phyloP scores from a whole-genome alignment of 2,797 vertebrate genomes.

The Ataeniobius toweri region DNA sequence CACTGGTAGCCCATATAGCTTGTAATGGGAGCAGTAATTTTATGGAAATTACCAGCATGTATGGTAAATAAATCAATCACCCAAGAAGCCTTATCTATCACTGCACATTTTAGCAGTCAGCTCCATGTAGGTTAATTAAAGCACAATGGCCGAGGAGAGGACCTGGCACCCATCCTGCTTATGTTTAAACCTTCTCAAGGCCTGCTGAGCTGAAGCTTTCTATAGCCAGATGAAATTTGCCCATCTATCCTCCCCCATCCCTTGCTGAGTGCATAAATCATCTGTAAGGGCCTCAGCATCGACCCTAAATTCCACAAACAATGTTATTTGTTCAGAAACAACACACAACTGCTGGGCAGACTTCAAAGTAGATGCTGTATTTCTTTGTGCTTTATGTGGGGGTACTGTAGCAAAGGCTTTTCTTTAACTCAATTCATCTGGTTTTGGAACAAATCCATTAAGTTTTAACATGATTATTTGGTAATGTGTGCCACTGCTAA shows the following conservation, averaged over 20 bases:
- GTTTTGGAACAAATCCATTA: slow-evolving; percentile 77
- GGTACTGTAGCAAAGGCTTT: slow-evolving; percentile 62
- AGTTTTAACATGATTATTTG: slow-evolving; percentile 60
- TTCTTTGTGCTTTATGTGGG: slow-evolving; percentile 67
- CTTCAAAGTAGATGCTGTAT: slow-evolving; percentile 65
- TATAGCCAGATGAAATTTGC: slow-evolving; percentile 78
- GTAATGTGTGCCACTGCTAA: slow-evolving; percentile 44
- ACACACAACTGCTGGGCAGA: slow-evolving; percentile 70
- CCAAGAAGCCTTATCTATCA: slow-evolving; percentile 83
- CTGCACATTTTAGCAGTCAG: slow-evolving; percentile 81
- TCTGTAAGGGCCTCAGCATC: slow-evolving; percentile 68
- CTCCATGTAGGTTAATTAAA: slow-evolving; percentile 85
- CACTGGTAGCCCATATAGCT: slow-evolving; percentile 65
- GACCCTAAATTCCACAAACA: slow-evolving; percentile 78
- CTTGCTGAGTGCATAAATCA: slow-evolving; percentile 81
- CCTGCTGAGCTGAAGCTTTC: slow-evolving; percentile 78
- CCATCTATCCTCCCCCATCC: slow-evolving; percentile 72
- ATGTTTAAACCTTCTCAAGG: slow-evolving; percentile 79
- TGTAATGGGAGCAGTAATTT: slow-evolving; percentile 71
- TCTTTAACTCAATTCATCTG: slow-evolving; percentile 63
- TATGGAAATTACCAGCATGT: slow-evolving; percentile 79
- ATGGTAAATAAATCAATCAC: slow-evolving; percentile 84
- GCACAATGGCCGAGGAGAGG: slow-evolving; percentile 80
- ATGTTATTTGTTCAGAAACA: slow-evolving; percentile 73
- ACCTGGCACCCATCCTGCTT: slow-evolving; percentile 81